A percentile compares a stretch with the other conserved stretches of the same genome.
phyloP scores from a whole-genome alignment of 2,888 invertebrate genomes.

The Cryptosula pallasiana region DNA sequence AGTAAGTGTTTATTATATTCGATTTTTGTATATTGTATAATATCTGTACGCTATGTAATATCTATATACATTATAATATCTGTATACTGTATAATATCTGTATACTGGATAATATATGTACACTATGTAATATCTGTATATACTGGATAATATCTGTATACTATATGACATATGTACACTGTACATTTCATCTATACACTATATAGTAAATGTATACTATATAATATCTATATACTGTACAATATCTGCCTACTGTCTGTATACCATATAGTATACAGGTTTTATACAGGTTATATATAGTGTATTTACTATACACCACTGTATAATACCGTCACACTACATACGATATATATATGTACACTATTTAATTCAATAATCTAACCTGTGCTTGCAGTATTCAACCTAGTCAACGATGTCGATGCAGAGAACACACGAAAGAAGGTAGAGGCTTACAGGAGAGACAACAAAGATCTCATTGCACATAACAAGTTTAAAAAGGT shows the following conservation, averaged over 20 bases:
- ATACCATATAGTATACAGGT: no score
- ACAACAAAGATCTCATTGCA: constrained; percentile 63
- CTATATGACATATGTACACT: not conserved
- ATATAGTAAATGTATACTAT: no score
- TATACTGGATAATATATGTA: not conserved
- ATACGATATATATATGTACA: no score
- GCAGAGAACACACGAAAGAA: constrained; percentile 70
- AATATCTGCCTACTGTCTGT: no score
- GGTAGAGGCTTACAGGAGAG: constrained; percentile 61
- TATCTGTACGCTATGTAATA: not conserved
- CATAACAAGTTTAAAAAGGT: constrained; percentile 56
- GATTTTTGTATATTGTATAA: not conserved
- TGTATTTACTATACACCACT: no score
- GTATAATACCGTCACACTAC: no score
- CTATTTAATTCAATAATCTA: no score
- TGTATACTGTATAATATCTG: not conserved
- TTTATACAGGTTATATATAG: no score
- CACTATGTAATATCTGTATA: not conserved
- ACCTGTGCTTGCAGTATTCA: constrained; percentile 62
- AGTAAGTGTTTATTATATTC: constrained; percentile 40
- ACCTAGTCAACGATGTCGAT: constrained; percentile 83
- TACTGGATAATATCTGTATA: no score
- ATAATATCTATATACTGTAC: no score
- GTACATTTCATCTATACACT: not conserved
- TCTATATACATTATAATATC: no score